A percentile compares a stretch with the other conserved stretches of the same genome.
Evolutionary conservation across 2,797 vertebrate genomes (phyloP).

Genomic region (Melanotaenia trifasciata): DNA sequence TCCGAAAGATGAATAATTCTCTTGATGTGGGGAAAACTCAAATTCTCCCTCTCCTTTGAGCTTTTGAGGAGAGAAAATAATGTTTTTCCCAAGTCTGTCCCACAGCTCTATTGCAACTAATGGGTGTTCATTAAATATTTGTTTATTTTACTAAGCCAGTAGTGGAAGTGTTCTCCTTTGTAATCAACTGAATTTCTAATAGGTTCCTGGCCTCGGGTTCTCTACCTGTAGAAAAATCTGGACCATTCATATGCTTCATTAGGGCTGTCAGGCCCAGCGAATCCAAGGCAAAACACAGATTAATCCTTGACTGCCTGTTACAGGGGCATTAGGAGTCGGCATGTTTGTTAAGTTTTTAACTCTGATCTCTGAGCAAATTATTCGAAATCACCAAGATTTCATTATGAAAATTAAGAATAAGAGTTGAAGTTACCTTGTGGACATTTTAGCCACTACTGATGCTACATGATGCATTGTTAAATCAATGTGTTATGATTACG

Average conservation of each 20-base stretch:
- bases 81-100: constrained; percentile 45
- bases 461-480: neutral
- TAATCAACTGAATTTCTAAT: constrained; percentile 72
- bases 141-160: constrained; percentile 78
- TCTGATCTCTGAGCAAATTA: constrained; percentile 58
- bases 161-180: constrained; percentile 71
- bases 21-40: constrained; percentile 77
- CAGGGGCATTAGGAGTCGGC: constrained; percentile 61
- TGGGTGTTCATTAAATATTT: constrained; percentile 73
- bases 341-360: constrained; percentile 55
- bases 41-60: constrained; percentile 19
- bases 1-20: constrained; percentile 88
- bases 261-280: constrained; percentile 62
- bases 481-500: neutral
- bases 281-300: constrained; percentile 64
- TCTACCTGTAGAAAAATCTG: constrained; percentile 71
- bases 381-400: constrained; percentile 36
- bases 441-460: constrained; percentile 9
- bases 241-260: constrained; percentile 73
- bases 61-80: constrained; percentile 59
- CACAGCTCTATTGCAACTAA: constrained; percentile 61
- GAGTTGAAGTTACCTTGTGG: constrained; percentile 3
- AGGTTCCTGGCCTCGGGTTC: constrained; percentile 69
- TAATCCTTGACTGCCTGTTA: constrained; percentile 62
- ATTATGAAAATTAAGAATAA: constrained; percentile 21